Evolutionary conservation across 2,113 vertebrate genomes (phyloP).

Genomic region (Phocoena sinus): DNA sequence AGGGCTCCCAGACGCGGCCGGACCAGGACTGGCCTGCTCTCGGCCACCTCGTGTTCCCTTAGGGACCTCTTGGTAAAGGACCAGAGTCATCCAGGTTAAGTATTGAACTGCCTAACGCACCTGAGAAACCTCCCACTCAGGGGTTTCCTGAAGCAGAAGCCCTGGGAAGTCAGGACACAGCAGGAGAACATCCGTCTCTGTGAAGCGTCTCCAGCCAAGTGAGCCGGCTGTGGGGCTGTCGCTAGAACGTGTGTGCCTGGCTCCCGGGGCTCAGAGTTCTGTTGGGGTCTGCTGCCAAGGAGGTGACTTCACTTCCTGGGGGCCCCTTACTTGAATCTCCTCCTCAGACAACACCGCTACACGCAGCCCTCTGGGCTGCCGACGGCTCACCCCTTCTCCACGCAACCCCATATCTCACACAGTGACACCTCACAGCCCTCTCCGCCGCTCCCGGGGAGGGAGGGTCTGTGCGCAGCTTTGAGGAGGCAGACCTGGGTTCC

Average conservation of each 20-base stretch:
- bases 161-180: rapidly evolving
- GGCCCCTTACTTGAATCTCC: background rate
- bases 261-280: background rate
- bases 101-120: rapidly evolving
- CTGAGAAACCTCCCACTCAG: no score
- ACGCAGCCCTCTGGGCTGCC: background rate
- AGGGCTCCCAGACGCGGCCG: rapidly evolving
- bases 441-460: background rate
- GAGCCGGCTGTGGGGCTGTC: background rate
- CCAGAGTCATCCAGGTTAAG: rapidly evolving
- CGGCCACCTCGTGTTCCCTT: rapidly evolving
- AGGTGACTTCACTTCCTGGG: background rate
- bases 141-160: background rate
- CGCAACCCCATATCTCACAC: rapidly evolving
- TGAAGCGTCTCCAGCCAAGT: background rate
- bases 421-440: background rate
- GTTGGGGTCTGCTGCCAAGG: background rate
- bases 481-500: background rate
- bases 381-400: background rate
- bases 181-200: background rate
- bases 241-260: background rate
- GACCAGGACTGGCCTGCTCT: background rate
- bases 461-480: background rate
- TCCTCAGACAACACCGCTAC: background rate
- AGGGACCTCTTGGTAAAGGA: background rate